Evolutionary conservation across 2,113 vertebrate genomes (phyloP), one percentile per base, ranked within the genome.

Genomic region (Burhinus oedicnemus): DNA sequence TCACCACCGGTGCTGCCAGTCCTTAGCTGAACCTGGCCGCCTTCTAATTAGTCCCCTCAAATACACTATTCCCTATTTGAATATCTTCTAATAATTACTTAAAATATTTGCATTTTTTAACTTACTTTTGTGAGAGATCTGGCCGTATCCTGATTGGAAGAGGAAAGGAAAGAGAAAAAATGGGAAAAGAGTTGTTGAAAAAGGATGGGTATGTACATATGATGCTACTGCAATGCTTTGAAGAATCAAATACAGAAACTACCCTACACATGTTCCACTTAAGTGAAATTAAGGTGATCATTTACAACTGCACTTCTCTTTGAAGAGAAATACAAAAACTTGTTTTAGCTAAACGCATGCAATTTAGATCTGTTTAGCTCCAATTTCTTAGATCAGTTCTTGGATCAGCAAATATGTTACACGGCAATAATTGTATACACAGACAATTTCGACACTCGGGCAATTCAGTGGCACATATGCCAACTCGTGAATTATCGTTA

Each of bases 41-140:
- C 29, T 80, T 49, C 66, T 54, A 60, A 58, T 26, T 14, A 61
- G 84, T 57, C 15, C 36, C 27, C 25, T 88, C 60, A 80, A 84
- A 87, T n/a, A 74, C 14, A 47, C 45, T 27, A 40, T 60, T 93
- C 36, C 51, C 19, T 42, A 16, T 42, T 19, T 54, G 6, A 95
- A 26, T 70, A 65, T 72, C 21, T 68, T 87, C 42, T 77, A 90
- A 88, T 69, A 74, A 81, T 74, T 83, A 87, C 54, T 71, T 89
- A 71, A 83, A 93, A 83, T 89, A 57, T 45, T 79, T 51, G 11
- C 2, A 60, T 34, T 75, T 66, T 86, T 75, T 77, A 20, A 99
- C 99, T 99, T 99, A 99, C 99, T 98, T 99, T 99, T 99, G 79
- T 98, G 98, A 97, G 99, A 99, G 62, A 99, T 99, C 98, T 99